Percentiles rank a stretch among this genome's conserved stretches.
These are phyloP conservation scores for Anadara kagoshimensis DNA, from an alignment of 1,140 invertebrate genomes.

Conservation along the genomic window DNA sequence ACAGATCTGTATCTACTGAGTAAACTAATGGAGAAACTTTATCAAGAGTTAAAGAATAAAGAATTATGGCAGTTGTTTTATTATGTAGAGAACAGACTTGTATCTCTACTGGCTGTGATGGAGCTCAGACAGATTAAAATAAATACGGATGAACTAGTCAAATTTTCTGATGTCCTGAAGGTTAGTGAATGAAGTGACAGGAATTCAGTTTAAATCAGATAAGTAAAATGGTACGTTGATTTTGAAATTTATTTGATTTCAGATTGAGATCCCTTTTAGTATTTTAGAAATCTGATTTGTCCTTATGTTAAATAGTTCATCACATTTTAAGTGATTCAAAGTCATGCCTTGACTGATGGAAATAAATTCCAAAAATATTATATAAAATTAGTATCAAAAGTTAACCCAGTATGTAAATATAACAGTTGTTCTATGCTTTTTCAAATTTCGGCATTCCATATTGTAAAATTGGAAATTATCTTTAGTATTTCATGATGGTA, in stretches of 20 bases:
- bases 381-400: too few relatives aligned
- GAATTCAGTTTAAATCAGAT: too few relatives aligned
- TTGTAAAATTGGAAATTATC: background rate
- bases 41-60: conserved; percentile 42
- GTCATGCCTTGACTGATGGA: background rate
- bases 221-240: too few relatives aligned
- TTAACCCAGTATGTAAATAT: background rate
- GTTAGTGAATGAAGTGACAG: conserved; percentile 38
- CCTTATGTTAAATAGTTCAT: background rate
- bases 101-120: conserved; percentile 77
- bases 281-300: background rate
- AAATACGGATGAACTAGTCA: conserved; percentile 71
- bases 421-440: background rate
- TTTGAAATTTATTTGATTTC: background rate
- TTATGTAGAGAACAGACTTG: conserved; percentile 75
- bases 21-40: conserved; percentile 47
- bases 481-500: background rate
- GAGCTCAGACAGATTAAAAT: conserved; percentile 74
- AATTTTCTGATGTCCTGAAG: conserved; percentile 72
- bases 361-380: background rate
- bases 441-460: background rate
- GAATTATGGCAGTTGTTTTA: conserved; percentile 73
- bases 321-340: background rate
- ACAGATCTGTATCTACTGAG: conserved; percentile 38
- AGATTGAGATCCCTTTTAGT: too few relatives aligned